Evolutionary conservation across 1,140 invertebrate species (phyloP).

Genomic region (Fopius arisanus): DNA sequence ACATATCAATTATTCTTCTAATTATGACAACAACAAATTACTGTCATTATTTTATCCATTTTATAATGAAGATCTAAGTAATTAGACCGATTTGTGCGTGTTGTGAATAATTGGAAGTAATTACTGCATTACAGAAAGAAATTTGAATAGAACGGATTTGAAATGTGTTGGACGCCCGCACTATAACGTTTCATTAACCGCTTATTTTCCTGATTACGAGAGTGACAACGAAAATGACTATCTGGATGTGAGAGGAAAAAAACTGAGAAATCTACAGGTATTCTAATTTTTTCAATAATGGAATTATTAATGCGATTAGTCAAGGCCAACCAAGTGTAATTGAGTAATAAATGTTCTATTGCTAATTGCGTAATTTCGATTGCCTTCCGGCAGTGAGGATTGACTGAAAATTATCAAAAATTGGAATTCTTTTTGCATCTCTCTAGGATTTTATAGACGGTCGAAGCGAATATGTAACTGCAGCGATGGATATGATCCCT

Average conservation of each 20-base stretch:
- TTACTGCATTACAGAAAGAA: constrained; percentile 1
- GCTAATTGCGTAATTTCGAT: too few relatives aligned
- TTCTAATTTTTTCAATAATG: too few relatives aligned
- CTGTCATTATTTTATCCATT: too few relatives aligned
- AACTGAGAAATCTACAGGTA: constrained; percentile 64
- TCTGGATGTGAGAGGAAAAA: constrained; percentile 58
- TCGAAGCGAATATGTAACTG: constrained; percentile 60
- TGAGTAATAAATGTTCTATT: too few relatives aligned
- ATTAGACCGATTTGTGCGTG: too few relatives aligned
- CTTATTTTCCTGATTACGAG: constrained; percentile 63
- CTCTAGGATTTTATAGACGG: constrained; percentile 65
- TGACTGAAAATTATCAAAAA: too few relatives aligned
- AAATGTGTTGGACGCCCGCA: constrained; percentile 39
- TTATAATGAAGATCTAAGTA: background rate
- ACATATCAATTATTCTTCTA: too few relatives aligned
- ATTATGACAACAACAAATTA: too few relatives aligned
- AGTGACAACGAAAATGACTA: constrained; percentile 55
- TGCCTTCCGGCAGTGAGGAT: background rate
- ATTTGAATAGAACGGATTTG: constrained; percentile 29
- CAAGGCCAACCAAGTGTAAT: too few relatives aligned
- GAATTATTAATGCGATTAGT: too few relatives aligned
- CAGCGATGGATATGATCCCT: constrained; percentile 61
- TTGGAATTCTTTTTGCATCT: too few relatives aligned
- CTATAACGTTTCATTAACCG: constrained; percentile 61
- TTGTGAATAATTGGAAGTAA: background rate